Evolutionary conservation across 2,797 vertebrate species (phyloP).

Genomic region (Passerculus sandwichensis): DNA sequence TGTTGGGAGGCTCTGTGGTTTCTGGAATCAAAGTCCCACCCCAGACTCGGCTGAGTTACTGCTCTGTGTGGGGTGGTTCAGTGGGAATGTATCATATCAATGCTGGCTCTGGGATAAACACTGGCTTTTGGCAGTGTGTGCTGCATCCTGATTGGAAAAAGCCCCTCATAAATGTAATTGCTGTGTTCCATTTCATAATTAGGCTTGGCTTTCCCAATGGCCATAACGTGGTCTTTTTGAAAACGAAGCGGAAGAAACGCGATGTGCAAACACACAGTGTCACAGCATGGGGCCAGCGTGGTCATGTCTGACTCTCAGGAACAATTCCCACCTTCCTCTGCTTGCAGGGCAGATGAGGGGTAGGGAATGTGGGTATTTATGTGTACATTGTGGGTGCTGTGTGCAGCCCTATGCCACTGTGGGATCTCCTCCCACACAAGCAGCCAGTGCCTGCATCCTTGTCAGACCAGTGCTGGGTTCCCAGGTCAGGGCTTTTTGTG

Average conservation of each 20-base stretch:
- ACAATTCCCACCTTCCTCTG: background rate
- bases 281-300: background rate
- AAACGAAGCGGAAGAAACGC: background rate
- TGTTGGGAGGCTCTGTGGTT: background rate
- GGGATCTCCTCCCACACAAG: background rate
- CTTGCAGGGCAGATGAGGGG: background rate
- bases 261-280: background rate
- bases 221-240: background rate
- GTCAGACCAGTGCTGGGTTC: background rate
- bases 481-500: background rate
- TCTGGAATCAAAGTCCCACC: background rate
- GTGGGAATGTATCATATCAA: background rate
- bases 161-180: background rate
- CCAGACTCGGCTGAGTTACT: background rate
- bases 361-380: background rate
- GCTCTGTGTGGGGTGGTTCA: background rate
- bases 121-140: background rate
- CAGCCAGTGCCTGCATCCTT: background rate
- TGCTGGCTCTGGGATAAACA: conserved; percentile 12
- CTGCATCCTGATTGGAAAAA: conserved; percentile 42
- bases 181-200: conserved; percentile 31
- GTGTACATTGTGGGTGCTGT: background rate
- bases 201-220: background rate
- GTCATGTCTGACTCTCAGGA: background rate
- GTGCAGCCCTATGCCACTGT: background rate